phyloP scores from a whole-genome alignment of 2,113 vertebrate genomes.

The Lathamus discolor region DNA sequence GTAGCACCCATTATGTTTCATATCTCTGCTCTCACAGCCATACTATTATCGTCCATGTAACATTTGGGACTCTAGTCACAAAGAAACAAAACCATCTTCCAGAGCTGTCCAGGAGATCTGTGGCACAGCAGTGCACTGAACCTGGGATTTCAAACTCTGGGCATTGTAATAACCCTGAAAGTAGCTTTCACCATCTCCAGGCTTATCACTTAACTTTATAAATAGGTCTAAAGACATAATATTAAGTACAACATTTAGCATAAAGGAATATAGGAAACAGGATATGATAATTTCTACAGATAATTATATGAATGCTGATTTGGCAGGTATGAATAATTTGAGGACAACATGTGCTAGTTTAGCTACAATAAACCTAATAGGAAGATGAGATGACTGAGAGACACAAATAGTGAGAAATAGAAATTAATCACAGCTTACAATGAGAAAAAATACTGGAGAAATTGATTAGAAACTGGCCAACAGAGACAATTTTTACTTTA shows the following conservation, averaged over 20 bases:
- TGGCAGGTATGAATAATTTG: neutral
- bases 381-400: neutral
- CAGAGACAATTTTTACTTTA: neutral
- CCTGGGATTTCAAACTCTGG: neutral
- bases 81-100: neutral
- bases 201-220: neutral
- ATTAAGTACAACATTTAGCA: neutral
- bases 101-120: neutral
- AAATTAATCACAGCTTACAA: neutral
- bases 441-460: neutral
- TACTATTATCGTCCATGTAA: neutral
- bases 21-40: neutral
- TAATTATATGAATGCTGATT: neutral
- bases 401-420: neutral
- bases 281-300: neutral
- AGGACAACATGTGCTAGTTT: neutral
- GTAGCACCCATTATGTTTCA: neutral
- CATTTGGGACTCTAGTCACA: neutral
- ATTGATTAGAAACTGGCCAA: neutral
- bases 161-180: neutral
- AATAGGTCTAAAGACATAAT: neutral
- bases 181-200: neutral
- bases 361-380: neutral
- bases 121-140: neutral
- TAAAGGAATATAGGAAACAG: neutral